Conservation (phyloP, 1,140 invertebrate genomes). For the Papilio polytes region DNA sequence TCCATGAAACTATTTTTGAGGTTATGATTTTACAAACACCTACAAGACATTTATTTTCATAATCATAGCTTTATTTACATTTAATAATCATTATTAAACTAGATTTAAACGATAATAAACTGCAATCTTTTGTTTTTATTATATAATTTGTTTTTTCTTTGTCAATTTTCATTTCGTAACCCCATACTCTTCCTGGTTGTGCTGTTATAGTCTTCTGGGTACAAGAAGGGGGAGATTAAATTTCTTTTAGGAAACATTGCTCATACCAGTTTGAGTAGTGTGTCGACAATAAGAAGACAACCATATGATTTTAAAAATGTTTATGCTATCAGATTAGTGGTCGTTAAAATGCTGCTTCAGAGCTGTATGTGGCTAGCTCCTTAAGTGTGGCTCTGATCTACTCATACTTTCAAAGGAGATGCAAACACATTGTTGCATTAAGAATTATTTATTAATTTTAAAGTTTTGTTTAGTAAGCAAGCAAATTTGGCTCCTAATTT, state of each 20-base stretch:
- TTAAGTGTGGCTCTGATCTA: no score
- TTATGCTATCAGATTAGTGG: no score
- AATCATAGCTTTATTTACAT: not conserved
- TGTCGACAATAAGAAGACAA: constrained; percentile 77
- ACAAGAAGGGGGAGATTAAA: constrained; percentile 64
- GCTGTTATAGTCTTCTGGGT: constrained; percentile 55
- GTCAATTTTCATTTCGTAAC: constrained; percentile 31
- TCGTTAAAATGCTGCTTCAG: no score
- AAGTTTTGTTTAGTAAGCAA: no score
- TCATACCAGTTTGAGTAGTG: constrained; percentile 51
- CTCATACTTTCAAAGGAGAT: no score
- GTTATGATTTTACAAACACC: constrained; percentile 21
- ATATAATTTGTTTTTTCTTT: not conserved
- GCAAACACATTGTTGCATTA: no score
- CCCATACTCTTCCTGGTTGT: constrained; percentile 74
- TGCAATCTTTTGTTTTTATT: not conserved
- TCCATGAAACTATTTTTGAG: not conserved
- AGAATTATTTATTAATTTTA: no score
- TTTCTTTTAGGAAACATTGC: constrained; percentile 77
- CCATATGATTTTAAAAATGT: not conserved
- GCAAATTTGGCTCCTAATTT: no score
- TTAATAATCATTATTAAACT: not conserved
- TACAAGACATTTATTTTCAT: not conserved
- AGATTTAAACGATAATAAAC: not conserved
- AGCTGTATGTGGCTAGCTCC: no score